These are phyloP conservation scores for Calycopis cecrops DNA, from an alignment of 1,140 invertebrate genomes.

Conservation along the genomic window DNA sequence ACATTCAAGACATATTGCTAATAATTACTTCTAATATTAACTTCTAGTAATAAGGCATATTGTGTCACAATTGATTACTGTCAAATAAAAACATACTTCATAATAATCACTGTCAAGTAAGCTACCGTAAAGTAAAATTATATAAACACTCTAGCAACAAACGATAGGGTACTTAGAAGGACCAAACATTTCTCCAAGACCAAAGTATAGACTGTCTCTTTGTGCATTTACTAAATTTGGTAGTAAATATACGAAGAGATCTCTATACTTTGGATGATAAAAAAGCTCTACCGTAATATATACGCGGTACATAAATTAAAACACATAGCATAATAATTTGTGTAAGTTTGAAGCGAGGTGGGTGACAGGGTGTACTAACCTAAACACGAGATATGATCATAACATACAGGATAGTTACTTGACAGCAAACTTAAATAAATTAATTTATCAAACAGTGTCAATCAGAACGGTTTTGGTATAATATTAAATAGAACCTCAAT, in stretches of 20 bases:
- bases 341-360: background rate
- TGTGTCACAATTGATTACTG: background rate
- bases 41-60: background rate
- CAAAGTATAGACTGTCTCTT: slow-evolving; percentile 9
- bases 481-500: too few species aligned
- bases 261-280: background rate
- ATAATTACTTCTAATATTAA: too few species aligned
- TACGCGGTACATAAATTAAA: background rate
- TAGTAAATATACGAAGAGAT: slow-evolving; percentile 11
- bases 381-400: background rate
- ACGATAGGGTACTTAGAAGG: background rate
- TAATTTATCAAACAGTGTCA: too few species aligned
- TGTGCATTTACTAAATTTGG: slow-evolving; percentile 14
- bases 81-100: background rate
- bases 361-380: background rate
- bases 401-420: background rate
- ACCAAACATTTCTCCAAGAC: background rate
- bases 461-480: too few species aligned
- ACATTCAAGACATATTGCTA: too few species aligned
- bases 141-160: background rate
- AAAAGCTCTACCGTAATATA: too few species aligned
- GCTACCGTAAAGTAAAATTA: background rate
- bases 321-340: background rate
- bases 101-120: slow-evolving; percentile 4
- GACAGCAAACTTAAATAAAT: background rate